Conservation (phyloP, 2,888 invertebrate species). For the Epistrophella euchroma region DNA sequence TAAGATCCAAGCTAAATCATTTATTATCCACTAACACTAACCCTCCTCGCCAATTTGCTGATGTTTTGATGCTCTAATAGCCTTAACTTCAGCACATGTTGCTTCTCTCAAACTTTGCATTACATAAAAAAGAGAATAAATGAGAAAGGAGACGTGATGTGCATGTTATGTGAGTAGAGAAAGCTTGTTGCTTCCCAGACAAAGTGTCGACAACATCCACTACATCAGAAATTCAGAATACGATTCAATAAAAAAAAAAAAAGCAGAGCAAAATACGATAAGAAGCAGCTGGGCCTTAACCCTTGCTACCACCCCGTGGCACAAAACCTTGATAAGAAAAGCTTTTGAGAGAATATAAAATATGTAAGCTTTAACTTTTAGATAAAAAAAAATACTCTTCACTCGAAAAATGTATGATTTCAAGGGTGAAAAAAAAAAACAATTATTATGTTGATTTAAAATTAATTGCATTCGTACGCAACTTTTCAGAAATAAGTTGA, state of each 20-base stretch:
- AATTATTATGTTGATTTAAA: too few species aligned
- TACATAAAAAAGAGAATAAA: neutral
- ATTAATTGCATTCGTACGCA: too few species aligned
- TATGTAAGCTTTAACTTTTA: neutral
- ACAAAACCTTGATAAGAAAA: conserved; percentile 41
- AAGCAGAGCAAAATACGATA: neutral
- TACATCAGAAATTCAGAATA: neutral
- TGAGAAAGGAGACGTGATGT: neutral
- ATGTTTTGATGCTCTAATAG: conserved; percentile 5
- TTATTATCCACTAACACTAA: neutral
- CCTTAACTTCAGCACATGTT: conserved; percentile 57
- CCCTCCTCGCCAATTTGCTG: neutral
- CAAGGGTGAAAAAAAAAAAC: neutral
- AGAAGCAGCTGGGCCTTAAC: neutral
- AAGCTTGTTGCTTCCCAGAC: conserved; percentile 69
- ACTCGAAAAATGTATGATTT: neutral
- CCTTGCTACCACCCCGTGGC: neutral
- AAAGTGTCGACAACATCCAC: conserved; percentile 25
- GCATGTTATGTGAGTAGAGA: neutral
- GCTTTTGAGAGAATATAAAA: conserved; percentile 4
- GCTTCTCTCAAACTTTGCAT: conserved; percentile 39
- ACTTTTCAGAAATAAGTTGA: too few species aligned
- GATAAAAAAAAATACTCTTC: conserved; percentile 19
- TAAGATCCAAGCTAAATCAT: conserved; percentile 1
- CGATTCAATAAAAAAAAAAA: neutral